These are phyloP conservation scores for Cephus rjabovi DNA, from an alignment of 2,888 invertebrate species.

Conservation along the genomic window DNA sequence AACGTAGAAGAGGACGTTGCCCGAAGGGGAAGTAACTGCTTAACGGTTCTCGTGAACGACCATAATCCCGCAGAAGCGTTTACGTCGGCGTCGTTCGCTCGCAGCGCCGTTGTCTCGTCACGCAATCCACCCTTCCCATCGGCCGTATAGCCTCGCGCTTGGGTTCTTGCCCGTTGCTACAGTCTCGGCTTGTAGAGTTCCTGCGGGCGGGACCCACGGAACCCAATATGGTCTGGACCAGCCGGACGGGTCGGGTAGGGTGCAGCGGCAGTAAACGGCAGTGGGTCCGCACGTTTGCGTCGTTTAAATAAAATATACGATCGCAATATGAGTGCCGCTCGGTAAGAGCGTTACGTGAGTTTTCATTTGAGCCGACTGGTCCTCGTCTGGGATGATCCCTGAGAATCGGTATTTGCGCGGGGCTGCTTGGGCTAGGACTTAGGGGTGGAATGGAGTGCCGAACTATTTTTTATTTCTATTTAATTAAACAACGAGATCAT, in stretches of 20 bases:
- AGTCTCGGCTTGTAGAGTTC: neutral
- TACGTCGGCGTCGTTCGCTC: slow-evolving; percentile 16
- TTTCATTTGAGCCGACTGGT: neutral
- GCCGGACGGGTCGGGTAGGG: neutral
- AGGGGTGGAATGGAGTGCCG: neutral
- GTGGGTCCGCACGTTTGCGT: neutral
- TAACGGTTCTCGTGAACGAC: slow-evolving; percentile 20
- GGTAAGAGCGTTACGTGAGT: neutral
- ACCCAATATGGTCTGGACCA: neutral
- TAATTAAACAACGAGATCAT: neutral
- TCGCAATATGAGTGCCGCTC: neutral
- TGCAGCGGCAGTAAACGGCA: neutral
- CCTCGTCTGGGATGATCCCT: neutral
- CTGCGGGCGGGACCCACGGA: neutral
- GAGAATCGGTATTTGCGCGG: neutral
- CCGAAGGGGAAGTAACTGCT: slow-evolving; percentile 19
- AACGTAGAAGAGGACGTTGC: neutral
- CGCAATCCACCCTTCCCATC: slow-evolving; percentile 12
- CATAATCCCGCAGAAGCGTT: slow-evolving; percentile 17
- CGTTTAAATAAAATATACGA: neutral
- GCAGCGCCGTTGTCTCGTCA: slow-evolving; percentile 11
- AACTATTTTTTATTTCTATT: neutral
- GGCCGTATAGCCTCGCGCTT: neutral
- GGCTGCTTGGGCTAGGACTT: neutral
- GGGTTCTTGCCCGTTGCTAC: neutral